Percentiles rank a stretch among this genome's conserved stretches.
Evolutionary conservation across 2,797 vertebrate genomes (phyloP).

Genomic region (Cirrhinus mrigala): DNA sequence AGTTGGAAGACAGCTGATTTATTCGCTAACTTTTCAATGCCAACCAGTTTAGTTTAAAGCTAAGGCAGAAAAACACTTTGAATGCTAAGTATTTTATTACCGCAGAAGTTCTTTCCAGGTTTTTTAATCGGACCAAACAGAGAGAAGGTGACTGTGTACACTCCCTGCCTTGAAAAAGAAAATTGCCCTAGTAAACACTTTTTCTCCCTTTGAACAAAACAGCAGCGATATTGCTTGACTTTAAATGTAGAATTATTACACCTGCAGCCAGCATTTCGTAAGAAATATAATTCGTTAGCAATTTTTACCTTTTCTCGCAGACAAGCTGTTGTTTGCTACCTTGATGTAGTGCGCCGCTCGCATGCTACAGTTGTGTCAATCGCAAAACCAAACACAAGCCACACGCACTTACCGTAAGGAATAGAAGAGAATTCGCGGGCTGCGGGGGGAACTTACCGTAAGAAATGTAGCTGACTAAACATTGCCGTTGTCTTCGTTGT

Average conservation of each 20-base stretch:
- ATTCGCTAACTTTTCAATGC: slow-evolving; percentile 12
- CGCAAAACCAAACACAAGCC: slow-evolving; percentile 38
- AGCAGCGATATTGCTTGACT: not conserved
- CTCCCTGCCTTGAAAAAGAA: not conserved
- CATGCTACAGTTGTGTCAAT: slow-evolving; percentile 37
- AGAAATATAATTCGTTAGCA: not conserved
- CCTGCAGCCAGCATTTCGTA: not conserved
- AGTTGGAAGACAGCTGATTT: not conserved
- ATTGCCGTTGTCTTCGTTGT: not conserved
- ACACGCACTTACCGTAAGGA: slow-evolving; percentile 51
- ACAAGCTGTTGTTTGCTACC: not conserved
- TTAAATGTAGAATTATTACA: not conserved
- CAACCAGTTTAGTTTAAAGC: not conserved
- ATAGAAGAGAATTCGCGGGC: slow-evolving; percentile 17
- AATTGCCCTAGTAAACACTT: not conserved
- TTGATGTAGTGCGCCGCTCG: slow-evolving; percentile 16
- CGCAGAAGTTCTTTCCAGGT: not conserved
- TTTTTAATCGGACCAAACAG: not conserved
- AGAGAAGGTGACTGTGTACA: not conserved
- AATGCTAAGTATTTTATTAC: not conserved
- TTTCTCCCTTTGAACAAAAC: not conserved
- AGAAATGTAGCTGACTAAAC: not conserved
- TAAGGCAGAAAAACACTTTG: not conserved
- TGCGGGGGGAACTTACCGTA: not conserved
- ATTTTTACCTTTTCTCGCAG: slow-evolving; percentile 41